phyloP scores from a whole-genome alignment of 2,888 invertebrate species.

The Brachyptera putata region DNA sequence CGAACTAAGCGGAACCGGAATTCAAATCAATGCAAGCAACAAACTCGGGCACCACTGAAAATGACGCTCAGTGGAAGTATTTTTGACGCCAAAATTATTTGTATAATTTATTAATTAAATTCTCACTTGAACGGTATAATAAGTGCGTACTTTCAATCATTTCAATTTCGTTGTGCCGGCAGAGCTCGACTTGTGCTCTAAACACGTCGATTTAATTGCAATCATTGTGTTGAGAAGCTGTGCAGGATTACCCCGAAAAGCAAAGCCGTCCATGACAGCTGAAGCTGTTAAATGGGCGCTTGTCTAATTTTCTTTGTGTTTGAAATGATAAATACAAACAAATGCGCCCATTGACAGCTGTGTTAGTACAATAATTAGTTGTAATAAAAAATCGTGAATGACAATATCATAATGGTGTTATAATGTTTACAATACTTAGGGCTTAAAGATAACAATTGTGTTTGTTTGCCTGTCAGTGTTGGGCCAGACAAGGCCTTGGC shows the following conservation, averaged over 20 bases:
- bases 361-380: neutral
- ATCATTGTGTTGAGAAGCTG: constrained; percentile 10
- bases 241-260: constrained; percentile 6
- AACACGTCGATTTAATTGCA: neutral
- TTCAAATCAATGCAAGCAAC: too few species aligned
- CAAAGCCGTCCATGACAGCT: constrained; percentile 21
- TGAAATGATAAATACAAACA: neutral
- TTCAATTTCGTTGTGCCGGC: neutral
- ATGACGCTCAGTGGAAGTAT: constrained; percentile 12
- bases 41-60: too few species aligned
- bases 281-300: constrained; percentile 6
- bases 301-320: constrained; percentile 13
- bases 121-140: neutral
- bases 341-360: neutral
- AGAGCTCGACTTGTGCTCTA: neutral
- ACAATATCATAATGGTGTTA: neutral
- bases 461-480: neutral
- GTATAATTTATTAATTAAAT: constrained; percentile 6
- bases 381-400: neutral
- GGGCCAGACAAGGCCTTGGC: neutral
- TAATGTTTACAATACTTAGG: neutral
- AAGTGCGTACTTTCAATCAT: neutral
- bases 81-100: constrained; percentile 12
- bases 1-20: too few species aligned
- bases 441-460: neutral